Evolutionary conservation across 2,113 vertebrate species (phyloP).

Genomic region (Oceanodroma tethys): DNA sequence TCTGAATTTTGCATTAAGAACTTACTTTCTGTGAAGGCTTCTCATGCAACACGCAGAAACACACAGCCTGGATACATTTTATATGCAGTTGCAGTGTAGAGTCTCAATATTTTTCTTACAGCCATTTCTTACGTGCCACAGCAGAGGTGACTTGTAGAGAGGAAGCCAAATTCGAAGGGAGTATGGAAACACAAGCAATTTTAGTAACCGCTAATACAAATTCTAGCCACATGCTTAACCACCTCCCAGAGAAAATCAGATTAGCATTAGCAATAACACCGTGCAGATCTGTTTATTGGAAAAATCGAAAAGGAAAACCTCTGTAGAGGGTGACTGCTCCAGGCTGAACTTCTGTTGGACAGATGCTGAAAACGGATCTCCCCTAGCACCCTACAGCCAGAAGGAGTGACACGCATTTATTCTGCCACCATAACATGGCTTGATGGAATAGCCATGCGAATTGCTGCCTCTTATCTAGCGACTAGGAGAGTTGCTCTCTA

Average conservation of each 20-base stretch:
- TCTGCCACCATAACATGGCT: not conserved
- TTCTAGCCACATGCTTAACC: not conserved
- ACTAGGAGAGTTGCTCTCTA: too few relatives aligned
- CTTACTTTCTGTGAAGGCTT: not conserved
- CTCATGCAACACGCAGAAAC: not conserved
- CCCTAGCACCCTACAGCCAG: not conserved
- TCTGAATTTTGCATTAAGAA: not conserved
- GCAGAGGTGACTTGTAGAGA: not conserved
- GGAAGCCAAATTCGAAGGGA: not conserved
- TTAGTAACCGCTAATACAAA: not conserved
- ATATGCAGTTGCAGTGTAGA: not conserved
- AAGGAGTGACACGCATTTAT: not conserved
- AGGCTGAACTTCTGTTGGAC: not conserved
- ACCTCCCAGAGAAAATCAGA: not conserved
- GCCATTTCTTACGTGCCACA: not conserved
- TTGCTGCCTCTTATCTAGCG: not conserved
- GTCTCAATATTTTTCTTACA: not conserved
- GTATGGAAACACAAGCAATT: not conserved
- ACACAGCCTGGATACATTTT: not conserved
- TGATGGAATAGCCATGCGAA: not conserved
- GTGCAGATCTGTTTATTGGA: not conserved
- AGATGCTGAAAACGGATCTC: not conserved
- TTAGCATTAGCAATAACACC: not conserved
- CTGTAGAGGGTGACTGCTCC: not conserved
- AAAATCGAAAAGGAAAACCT: not conserved